These are phyloP conservation scores for Scaptomyza pallida DNA, from an alignment of 1,140 invertebrate species.

Conservation along the genomic window DNA sequence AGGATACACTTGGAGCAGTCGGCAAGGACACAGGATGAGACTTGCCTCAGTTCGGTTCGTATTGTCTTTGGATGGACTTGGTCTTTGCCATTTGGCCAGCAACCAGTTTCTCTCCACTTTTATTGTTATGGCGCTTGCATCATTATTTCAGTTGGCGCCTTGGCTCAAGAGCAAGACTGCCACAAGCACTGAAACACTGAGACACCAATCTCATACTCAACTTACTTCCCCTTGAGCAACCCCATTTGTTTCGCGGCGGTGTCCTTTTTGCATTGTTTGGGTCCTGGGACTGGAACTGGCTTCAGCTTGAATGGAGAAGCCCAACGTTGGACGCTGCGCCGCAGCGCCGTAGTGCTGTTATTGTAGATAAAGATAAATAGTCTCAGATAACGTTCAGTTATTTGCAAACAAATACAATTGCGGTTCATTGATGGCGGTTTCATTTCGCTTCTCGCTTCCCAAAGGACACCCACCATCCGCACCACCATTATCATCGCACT, in stretches of 20 bases:
- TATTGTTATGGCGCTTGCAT: conserved; percentile 80
- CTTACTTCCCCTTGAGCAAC: conserved; percentile 2
- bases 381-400: conserved; percentile 80
- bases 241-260: conserved; percentile 33
- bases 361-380: conserved; percentile 82
- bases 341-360: conserved; percentile 40
- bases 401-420: conserved; percentile 83
- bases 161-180: conserved; percentile 38
- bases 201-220: not conserved
- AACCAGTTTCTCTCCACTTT: conserved; percentile 50
- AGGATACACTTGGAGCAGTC: conserved; percentile 23
- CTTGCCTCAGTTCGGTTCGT: not conserved
- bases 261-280: conserved; percentile 66
- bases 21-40: conserved; percentile 1
- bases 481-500: not conserved
- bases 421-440: conserved; percentile 81
- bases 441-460: conserved; percentile 47
- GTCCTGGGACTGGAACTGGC: conserved; percentile 4
- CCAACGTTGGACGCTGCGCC: not conserved
- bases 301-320: conserved; percentile 17
- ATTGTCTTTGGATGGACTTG: conserved; percentile 58
- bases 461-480: conserved; percentile 17
- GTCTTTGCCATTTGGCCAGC: conserved; percentile 4
- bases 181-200: conserved; percentile 13
- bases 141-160: conserved; percentile 80